These are phyloP conservation scores for Tetheella fluctuosa DNA, from an alignment of 2,888 invertebrate genomes.

Conservation along the genomic window DNA sequence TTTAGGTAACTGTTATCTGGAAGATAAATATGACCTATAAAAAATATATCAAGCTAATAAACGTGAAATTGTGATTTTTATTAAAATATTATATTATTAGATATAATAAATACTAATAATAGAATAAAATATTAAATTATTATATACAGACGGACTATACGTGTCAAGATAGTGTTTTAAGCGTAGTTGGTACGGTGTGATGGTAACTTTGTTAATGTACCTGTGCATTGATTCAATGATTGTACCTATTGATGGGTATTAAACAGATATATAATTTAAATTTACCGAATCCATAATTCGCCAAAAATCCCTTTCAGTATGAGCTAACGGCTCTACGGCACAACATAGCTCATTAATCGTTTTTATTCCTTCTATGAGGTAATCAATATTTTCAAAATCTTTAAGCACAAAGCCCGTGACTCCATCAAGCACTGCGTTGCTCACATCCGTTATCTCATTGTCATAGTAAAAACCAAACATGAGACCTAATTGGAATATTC, in stretches of 20 bases:
- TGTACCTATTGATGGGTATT: neutral
- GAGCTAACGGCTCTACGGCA: conserved; percentile 53
- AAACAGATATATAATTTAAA: neutral
- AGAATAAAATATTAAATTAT: no score
- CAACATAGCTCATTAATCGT: conserved; percentile 56
- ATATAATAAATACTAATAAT: no score
- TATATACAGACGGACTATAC: no score
- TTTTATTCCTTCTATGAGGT: conserved; percentile 42
- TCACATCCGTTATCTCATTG: conserved; percentile 57
- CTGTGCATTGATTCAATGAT: no score
- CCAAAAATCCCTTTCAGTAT: conserved; percentile 47
- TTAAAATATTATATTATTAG: no score
- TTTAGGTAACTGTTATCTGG: no score
- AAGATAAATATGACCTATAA: no score
- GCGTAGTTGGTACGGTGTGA: no score
- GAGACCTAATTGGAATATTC: conserved; percentile 48
- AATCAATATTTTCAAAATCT: conserved; percentile 39
- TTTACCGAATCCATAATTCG: conserved; percentile 51
- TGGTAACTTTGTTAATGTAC: no score
- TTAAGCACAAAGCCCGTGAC: conserved; percentile 60
- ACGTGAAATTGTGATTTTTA: no score
- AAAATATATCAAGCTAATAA: no score
- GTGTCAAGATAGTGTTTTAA: no score
- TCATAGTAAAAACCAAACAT: conserved; percentile 34
- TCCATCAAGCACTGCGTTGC: conserved; percentile 65